Base-by-base conservation (phyloP, 2,797 vertebrate genomes). In the Choloepus didactylus region DNA sequence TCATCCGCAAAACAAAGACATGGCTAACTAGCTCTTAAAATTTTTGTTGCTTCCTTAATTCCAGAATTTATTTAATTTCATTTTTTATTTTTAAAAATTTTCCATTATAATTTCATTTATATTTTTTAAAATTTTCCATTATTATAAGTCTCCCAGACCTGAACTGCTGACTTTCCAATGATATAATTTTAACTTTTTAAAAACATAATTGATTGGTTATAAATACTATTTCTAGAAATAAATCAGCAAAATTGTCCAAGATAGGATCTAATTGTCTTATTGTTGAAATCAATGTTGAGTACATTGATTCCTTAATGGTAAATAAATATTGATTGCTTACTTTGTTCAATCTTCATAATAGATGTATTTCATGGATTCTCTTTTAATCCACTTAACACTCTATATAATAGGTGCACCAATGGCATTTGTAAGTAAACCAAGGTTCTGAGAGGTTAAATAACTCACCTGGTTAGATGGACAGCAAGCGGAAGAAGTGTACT, bases 151-250 rank as follows among this genome's bases (percentile, higher is more conserved):
- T 84, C 25, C 41, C 4, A 29, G 73, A 86, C 38, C 12, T 89
- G 12, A 80, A 3, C 27, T 60, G 2, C 3, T 69, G 21, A 81
- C 4, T 87, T 82, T 87, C 9, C 9, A 72, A 75, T 88, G 14
- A 46, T 85, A 77, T 6, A 44, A 27, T 90, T 82, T 70, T 10
- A 90, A 90, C 59, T 49, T 91, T 93, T 82, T 38, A 84, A 87
- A 56, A 56, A 56, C 4, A 15, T 4, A 73, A 87, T 18, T 35
- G 3, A 29, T 46, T 94, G 38, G 3, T 80, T 76, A 82, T 67
- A 77, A 93, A 72, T 72, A 76, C 60, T 31, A 29, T 44, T 38
- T 11, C 16, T 70, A 66, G 67, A 91, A 91, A 51, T 70, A 59
- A 86, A 83, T 87, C 29, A 54, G 1, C 6, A 62, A 77, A 73